Conservation (phyloP, 2,113 vertebrate species). For the Channa maculata region DNA sequence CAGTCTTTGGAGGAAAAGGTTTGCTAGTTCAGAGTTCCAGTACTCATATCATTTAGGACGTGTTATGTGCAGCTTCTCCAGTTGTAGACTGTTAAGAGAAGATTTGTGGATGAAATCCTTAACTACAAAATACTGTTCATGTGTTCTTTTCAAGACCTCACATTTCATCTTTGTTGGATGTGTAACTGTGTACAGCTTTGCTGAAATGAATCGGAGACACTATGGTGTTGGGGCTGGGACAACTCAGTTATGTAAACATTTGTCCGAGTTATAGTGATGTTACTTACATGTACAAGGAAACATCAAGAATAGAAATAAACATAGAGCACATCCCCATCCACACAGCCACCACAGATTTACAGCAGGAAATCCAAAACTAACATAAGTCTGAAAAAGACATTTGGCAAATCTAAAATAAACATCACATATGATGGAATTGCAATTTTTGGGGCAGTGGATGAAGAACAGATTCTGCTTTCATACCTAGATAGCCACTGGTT, state of each 20-base stretch:
- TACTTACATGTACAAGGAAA: not conserved
- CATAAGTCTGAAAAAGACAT: constrained; percentile 14
- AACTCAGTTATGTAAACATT: constrained; percentile 24
- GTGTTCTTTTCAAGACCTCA: not conserved
- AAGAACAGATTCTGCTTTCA: not conserved
- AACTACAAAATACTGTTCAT: constrained; percentile 10
- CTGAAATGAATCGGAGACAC: constrained; percentile 10
- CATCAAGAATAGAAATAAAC: constrained; percentile 7
- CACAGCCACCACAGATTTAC: constrained; percentile 8
- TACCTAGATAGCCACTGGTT: not conserved
- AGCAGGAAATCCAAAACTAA: constrained; percentile 15
- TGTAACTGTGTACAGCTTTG: not conserved
- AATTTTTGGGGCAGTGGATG: not conserved
- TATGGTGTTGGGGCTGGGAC: constrained; percentile 1
- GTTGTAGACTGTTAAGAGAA: not conserved
- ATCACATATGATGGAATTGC: not conserved
- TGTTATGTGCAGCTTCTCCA: not conserved
- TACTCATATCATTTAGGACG: no score
- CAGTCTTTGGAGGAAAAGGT: not conserved
- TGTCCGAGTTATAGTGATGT: not conserved
- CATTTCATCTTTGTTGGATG: not conserved
- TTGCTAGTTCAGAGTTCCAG: no score
- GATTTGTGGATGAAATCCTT: constrained; percentile 13
- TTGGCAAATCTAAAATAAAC: constrained; percentile 11
- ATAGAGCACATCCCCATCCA: not conserved